Conservation (phyloP, 2,888 invertebrate species). For the Tetragnatha montana region DNA sequence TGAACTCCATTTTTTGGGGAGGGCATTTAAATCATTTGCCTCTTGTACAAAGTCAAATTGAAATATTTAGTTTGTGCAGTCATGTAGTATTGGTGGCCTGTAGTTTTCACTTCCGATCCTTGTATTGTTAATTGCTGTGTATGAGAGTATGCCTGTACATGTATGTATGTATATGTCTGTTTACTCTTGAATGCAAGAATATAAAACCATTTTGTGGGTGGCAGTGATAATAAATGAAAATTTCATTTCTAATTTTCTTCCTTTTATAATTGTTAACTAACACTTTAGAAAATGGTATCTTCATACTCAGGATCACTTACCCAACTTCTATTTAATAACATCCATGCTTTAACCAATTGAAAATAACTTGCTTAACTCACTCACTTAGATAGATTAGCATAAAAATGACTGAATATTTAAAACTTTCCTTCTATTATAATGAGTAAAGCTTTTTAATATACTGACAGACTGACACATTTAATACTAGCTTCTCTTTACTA, state of each 20-base stretch:
- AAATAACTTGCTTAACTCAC: too few relatives aligned
- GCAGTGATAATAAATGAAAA: constrained; percentile 67
- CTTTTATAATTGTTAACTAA: neutral
- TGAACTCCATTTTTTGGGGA: constrained; percentile 48
- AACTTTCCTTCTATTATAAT: too few relatives aligned
- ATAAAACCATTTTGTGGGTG: constrained; percentile 62
- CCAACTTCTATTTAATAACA: too few relatives aligned
- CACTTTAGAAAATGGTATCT: neutral
- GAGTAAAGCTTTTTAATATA: too few relatives aligned
- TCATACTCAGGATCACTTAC: too few relatives aligned
- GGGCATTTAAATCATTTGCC: constrained; percentile 54
- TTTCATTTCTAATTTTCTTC: constrained; percentile 59
- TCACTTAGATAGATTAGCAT: too few relatives aligned
- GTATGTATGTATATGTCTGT: constrained; percentile 12
- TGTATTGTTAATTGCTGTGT: constrained; percentile 65
- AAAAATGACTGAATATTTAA: too few relatives aligned
- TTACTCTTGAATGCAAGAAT: constrained; percentile 44
- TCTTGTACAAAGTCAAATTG: constrained; percentile 56
- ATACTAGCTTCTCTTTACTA: too few relatives aligned
- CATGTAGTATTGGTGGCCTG: constrained; percentile 63
- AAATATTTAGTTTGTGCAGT: constrained; percentile 63
- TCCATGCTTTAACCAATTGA: too few relatives aligned
- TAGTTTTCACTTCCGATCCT: constrained; percentile 64
- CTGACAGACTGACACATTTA: too few relatives aligned
- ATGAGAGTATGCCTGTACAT: neutral